Evolutionary conservation across 2,888 invertebrate species (phyloP), one percentile per base, ranked within the genome.

Genomic region (Sisyra terminalis): DNA sequence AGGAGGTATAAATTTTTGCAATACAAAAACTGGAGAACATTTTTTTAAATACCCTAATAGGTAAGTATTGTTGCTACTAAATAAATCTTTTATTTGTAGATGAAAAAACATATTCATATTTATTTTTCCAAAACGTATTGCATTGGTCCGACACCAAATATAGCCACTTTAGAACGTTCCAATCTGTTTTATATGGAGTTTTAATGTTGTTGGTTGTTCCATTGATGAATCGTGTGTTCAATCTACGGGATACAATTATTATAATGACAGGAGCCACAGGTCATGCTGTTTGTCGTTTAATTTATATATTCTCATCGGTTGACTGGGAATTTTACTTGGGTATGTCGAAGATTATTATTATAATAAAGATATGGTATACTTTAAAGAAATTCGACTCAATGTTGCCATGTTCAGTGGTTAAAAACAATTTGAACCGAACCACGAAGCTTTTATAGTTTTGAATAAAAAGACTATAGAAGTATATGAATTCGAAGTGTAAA

Each of bases 141-240:
- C 58, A 73, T 44, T 88, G 88, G 87, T 68, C 73, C 37, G 65
- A 78, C 1, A 61, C 67, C 1, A 65, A 69, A 9, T 85, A 72
- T 55, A 88, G 87, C 52, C 66, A 71, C 48, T 88, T 84, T 52
- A 69, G 75, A 51, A 83, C 83, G 1, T 80, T 76, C 51, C 73
- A 81, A 48, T 83, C 81, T 29, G 60, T 72, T 0, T 65, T 79
- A 1, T 85, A 79, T 55, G 82, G 84, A 18, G 49, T 80, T 7
- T 72, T 77, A 16, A 75, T 84, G 69, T 57, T 86, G 31, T 51
- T 77, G 30, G 79, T 74, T 1, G 75, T 82, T 40, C 85, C 84
- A 1, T 46, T 82, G 7, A 71, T 85, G 73, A 78, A 75, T 40
- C 77, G 73, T 58, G 45, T 74, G 1, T 61, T 84, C 1, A 66